Conservation (phyloP, 92 coral and sea anemone species). For the Phymanthus crucifer region DNA sequence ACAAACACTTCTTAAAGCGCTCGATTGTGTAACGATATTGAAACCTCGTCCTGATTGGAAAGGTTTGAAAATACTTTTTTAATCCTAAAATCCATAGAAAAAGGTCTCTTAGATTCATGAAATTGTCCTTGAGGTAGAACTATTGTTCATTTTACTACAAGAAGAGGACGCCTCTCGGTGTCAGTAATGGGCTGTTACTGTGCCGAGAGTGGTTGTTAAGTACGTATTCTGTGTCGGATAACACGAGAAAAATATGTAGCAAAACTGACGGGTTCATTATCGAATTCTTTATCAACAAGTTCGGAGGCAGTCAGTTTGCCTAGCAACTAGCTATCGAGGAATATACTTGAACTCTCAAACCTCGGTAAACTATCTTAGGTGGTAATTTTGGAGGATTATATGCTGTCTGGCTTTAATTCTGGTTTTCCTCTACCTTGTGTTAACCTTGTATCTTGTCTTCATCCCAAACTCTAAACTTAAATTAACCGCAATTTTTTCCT, state of each 20-base stretch:
- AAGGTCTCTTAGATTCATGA: constrained; percentile 9
- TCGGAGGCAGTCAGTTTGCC: constrained; percentile 2
- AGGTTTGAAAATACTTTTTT: constrained; percentile 6
- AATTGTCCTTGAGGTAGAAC: constrained; percentile 2
- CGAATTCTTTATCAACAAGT: constrained; percentile 38
- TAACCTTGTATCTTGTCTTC: constrained; percentile 10
- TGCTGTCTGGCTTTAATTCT: constrained; percentile 1
- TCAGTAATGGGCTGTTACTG: constrained; percentile 13
- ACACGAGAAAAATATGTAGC: constrained; percentile 23
- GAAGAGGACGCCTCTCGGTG: constrained; percentile 2
- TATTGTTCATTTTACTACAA: constrained; percentile 11
- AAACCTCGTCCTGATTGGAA: constrained; percentile 54
- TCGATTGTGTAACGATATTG: constrained; percentile 73
- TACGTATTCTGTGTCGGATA: constrained; percentile 12
- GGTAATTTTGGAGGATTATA: neutral
- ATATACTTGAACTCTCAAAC: neutral
- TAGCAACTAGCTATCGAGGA: constrained; percentile 8
- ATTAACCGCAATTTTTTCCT: constrained; percentile 7
- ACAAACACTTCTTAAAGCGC: constrained; percentile 76
- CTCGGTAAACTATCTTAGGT: neutral
- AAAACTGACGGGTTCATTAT: constrained; percentile 24
- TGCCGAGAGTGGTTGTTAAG: constrained; percentile 34
- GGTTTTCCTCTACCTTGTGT: neutral
- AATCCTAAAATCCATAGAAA: neutral
- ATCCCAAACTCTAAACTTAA: neutral